A percentile compares a stretch with the other conserved stretches of the same genome.
These are phyloP conservation scores for Anser cygnoides DNA, from an alignment of 2,113 vertebrate species.

Conservation along the genomic window DNA sequence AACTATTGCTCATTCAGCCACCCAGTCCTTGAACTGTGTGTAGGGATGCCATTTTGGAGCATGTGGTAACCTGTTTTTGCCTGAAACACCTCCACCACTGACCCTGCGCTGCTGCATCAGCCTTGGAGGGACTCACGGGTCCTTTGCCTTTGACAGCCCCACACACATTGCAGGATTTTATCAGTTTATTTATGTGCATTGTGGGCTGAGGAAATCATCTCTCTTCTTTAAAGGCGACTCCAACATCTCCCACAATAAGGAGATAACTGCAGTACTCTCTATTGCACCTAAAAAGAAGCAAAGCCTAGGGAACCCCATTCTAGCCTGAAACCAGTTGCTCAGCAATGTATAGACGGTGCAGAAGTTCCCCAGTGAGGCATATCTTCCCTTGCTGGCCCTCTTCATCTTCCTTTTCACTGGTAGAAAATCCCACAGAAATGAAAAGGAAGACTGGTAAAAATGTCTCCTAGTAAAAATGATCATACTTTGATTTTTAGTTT, in stretches of 20 bases:
- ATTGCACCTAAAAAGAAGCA: neutral
- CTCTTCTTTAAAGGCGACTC: neutral
- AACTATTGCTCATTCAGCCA: neutral
- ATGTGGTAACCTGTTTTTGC: neutral
- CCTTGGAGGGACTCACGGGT: neutral
- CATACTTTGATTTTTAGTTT: neutral
- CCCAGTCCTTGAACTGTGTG: accelerated
- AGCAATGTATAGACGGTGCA: neutral
- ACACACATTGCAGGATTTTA: neutral
- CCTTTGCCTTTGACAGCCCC: neutral
- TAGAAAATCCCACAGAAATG: neutral
- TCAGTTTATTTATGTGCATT: neutral
- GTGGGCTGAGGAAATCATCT: neutral
- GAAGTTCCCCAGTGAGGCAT: neutral
- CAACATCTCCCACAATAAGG: neutral
- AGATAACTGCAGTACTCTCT: neutral
- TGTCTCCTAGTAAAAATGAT: neutral
- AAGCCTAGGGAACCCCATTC: neutral
- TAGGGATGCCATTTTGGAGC: neutral
- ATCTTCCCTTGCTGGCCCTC: neutral
- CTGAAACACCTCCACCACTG: neutral
- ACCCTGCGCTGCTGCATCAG: neutral
- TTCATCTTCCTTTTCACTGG: neutral
- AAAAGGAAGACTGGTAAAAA: neutral
- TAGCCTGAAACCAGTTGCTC: neutral